Conservation (phyloP, 2,797 vertebrate species). For the Sebastes itinus region DNA sequence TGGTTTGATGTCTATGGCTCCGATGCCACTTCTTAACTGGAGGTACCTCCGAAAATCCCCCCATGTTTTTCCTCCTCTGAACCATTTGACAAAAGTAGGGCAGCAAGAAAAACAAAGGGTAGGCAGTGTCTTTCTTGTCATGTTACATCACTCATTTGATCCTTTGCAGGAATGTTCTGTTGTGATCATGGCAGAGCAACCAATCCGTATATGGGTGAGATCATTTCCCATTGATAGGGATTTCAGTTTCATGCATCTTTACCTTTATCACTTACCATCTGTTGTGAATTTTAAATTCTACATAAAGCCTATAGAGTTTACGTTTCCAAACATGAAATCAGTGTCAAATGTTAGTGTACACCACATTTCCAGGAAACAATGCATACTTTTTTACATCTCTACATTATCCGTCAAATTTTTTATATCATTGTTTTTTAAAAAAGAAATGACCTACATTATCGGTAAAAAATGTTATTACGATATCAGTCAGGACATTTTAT, state of each 20-base stretch:
- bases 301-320: not conserved
- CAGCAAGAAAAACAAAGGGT: constrained; percentile 68
- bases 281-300: not conserved
- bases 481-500: not conserved
- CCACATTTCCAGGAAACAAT: not conserved
- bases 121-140: constrained; percentile 62
- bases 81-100: constrained; percentile 68
- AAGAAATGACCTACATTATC: not conserved
- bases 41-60: not conserved
- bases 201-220: not conserved
- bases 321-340: not conserved
- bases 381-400: not conserved
- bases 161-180: constrained; percentile 33
- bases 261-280: not conserved
- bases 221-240: not conserved
- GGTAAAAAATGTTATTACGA: not conserved
- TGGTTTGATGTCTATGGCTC: not conserved
- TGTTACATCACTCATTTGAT: constrained; percentile 64
- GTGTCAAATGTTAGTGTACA: not conserved
- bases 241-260: not conserved
- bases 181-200: constrained; percentile 2
- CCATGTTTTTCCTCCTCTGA: not conserved
- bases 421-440: too few relatives aligned
- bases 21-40: not conserved
- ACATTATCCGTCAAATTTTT: not conserved